phyloP scores from a whole-genome alignment of 2,797 vertebrate genomes.

The Crenuchus spilurus region DNA sequence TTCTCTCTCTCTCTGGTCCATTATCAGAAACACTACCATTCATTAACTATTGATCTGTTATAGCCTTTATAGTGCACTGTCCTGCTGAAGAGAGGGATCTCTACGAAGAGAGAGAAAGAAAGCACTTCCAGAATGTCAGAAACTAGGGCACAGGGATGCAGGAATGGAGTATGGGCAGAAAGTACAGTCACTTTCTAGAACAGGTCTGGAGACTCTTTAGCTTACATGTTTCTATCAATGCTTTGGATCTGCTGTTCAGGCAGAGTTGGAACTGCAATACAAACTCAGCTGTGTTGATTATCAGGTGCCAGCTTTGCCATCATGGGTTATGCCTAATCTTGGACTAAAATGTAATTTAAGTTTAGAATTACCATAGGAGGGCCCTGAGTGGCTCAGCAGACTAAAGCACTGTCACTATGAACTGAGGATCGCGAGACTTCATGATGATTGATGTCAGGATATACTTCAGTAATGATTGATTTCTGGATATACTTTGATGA shows the following conservation, averaged over 20 bases:
- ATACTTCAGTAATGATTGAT: no score
- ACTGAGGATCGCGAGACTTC: no score
- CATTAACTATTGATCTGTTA: constrained; percentile 52
- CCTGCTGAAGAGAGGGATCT: constrained; percentile 4
- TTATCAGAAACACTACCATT: constrained; percentile 31
- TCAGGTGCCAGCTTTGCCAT: no score
- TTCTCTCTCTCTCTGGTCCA: constrained; percentile 3
- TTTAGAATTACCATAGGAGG: no score
- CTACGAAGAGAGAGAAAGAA: neutral
- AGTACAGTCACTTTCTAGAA: neutral
- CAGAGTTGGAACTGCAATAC: neutral
- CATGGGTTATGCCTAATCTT: no score
- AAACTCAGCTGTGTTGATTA: neutral
- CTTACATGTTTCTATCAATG: neutral
- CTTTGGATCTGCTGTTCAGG: no score
- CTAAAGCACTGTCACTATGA: no score
- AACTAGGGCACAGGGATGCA: neutral
- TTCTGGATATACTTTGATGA: no score
- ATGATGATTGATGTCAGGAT: no score
- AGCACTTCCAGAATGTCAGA: neutral
- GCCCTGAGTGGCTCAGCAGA: no score
- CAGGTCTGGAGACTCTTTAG: neutral
- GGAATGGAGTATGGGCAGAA: neutral
- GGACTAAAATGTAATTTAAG: no score
- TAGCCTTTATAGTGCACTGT: neutral